These are phyloP conservation scores for Macrocentrus cingulum DNA, from an alignment of 1,140 invertebrate genomes.

Conservation along the genomic window DNA sequence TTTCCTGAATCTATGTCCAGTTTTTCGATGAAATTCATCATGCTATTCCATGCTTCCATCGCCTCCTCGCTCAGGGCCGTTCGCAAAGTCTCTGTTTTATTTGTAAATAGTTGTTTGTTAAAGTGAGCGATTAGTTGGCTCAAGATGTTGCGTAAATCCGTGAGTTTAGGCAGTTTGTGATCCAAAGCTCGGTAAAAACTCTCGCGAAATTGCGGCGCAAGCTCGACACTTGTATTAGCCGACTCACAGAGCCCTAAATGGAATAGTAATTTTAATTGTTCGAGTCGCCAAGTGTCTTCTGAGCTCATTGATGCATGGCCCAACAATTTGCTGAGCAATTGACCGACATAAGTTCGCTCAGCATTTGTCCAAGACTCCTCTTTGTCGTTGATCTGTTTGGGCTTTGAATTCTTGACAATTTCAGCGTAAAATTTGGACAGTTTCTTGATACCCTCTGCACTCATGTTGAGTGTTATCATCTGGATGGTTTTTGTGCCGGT, in stretches of 20 bases:
- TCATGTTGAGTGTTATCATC: slow-evolving; percentile 63
- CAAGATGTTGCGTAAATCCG: slow-evolving; percentile 62
- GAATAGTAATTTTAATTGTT: slow-evolving; percentile 68
- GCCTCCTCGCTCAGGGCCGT: slow-evolving; percentile 60
- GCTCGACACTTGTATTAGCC: slow-evolving; percentile 60
- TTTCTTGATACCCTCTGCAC: slow-evolving; percentile 64
- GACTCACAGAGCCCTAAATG: slow-evolving; percentile 66
- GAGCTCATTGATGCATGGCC: slow-evolving; percentile 63
- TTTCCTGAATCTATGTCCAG: slow-evolving; percentile 51
- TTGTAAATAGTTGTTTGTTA: slow-evolving; percentile 54
- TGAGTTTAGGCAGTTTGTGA: slow-evolving; percentile 64
- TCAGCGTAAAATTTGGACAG: slow-evolving; percentile 63
- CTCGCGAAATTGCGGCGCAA: slow-evolving; percentile 62
- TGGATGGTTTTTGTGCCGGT: slow-evolving; percentile 67
- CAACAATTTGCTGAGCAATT: slow-evolving; percentile 66
- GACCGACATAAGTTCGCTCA: slow-evolving; percentile 67
- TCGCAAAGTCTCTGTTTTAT: slow-evolving; percentile 52
- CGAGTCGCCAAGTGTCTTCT: slow-evolving; percentile 67
- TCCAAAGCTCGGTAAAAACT: slow-evolving; percentile 69
- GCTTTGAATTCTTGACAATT: slow-evolving; percentile 60
- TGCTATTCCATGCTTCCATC: slow-evolving; percentile 64
- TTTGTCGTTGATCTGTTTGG: slow-evolving; percentile 52
- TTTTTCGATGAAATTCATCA: slow-evolving; percentile 57
- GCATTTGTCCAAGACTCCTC: slow-evolving; percentile 65
- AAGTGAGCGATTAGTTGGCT: slow-evolving; percentile 61